A percentile compares a stretch with the other conserved stretches of the same genome.
phyloP scores from a whole-genome alignment of 2,797 vertebrate genomes.

The Rhinella marina region DNA sequence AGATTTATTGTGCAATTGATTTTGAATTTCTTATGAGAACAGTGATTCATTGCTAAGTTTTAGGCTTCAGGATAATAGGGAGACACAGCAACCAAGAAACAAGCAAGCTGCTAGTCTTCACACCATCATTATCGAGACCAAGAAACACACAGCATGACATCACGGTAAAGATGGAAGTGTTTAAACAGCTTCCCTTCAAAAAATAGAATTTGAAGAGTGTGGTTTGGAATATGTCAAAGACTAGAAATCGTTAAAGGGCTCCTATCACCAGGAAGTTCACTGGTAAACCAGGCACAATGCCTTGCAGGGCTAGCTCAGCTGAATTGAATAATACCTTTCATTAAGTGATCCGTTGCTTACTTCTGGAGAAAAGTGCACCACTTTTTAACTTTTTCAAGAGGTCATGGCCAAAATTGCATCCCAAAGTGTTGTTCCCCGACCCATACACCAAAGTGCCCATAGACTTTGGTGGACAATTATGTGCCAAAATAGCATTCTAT shows the following conservation, averaged over 20 bases:
- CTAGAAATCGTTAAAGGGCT: neutral
- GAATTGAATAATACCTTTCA: rapidly evolving
- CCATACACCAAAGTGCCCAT: too few species aligned
- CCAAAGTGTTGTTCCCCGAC: too few species aligned
- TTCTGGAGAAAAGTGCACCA: too few species aligned
- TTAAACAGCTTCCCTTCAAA: neutral
- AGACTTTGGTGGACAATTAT: too few species aligned
- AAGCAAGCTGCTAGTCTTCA: slow-evolving; percentile 25
- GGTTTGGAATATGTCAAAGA: neutral
- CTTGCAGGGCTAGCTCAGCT: rapidly evolving
- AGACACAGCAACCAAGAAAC: slow-evolving; percentile 17
- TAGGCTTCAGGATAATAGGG: neutral
- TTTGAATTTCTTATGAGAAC: slow-evolving; percentile 10
- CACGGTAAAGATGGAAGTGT: neutral
- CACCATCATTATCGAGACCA: neutral
- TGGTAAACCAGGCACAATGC: too few species aligned
- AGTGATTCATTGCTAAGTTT: neutral
- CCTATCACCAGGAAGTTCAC: too few species aligned
- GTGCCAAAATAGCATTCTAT: too few species aligned
- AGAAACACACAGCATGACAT: slow-evolving; percentile 28
- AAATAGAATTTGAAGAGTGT: neutral
- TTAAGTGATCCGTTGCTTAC: too few species aligned
- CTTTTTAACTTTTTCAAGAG: too few species aligned
- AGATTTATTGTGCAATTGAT: slow-evolving; percentile 27
- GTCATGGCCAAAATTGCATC: too few species aligned